Evolutionary conservation across 1,140 invertebrate species (phyloP).

Genomic region (Solen grandis): DNA sequence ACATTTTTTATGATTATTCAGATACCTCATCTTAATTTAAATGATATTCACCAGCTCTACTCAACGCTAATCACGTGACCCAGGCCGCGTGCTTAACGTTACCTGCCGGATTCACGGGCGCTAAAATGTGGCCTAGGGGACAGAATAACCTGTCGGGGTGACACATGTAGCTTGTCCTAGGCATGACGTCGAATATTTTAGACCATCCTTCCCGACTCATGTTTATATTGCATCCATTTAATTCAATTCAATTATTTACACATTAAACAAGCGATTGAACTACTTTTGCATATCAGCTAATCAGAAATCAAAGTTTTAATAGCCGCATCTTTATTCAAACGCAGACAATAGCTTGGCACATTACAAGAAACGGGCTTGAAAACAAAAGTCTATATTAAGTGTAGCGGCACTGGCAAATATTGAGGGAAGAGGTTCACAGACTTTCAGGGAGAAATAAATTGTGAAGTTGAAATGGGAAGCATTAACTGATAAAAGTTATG

Average conservation of each 20-base stretch:
- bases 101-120: background rate
- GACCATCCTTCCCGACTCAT: background rate
- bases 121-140: slow-evolving; percentile 26
- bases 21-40: too few relatives aligned
- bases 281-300: slow-evolving; percentile 3
- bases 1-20: too few relatives aligned
- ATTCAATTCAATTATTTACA: slow-evolving; percentile 58
- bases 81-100: too few relatives aligned
- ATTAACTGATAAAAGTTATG: too few relatives aligned
- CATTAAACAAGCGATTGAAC: slow-evolving; percentile 18
- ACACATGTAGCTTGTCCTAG: too few relatives aligned
- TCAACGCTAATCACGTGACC: too few relatives aligned
- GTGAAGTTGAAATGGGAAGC: too few relatives aligned
- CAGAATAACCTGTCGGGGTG: background rate
- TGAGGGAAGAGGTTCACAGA: too few relatives aligned
- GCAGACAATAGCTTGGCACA: slow-evolving; percentile 22
- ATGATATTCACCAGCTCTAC: too few relatives aligned
- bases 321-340: slow-evolving; percentile 35
- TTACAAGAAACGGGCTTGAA: slow-evolving; percentile 34
- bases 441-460: too few relatives aligned
- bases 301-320: slow-evolving; percentile 43
- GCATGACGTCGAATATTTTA: slow-evolving; percentile 49
- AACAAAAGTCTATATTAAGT: too few relatives aligned
- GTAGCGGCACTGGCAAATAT: too few relatives aligned
- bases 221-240: slow-evolving; percentile 18